These are phyloP conservation scores for Choloepus didactylus DNA, from an alignment of 2,797 vertebrate genomes.

Conservation along the genomic window DNA sequence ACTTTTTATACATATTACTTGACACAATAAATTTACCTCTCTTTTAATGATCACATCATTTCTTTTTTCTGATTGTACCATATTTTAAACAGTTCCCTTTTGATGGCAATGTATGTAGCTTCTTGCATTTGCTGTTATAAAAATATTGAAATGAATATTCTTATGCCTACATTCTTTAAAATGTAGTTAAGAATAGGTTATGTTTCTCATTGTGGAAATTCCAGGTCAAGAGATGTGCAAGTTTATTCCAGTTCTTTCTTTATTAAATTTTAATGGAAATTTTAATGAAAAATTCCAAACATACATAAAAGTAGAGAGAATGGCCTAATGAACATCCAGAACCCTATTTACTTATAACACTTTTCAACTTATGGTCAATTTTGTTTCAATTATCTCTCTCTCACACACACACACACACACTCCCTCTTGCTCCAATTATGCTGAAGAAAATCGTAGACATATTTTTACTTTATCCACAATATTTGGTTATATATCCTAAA, in stretches of 20 bases:
- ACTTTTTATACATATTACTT: too few relatives aligned
- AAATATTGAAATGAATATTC: not conserved
- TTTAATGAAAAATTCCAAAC: not conserved
- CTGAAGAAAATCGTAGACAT: too few relatives aligned
- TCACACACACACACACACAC: too few relatives aligned
- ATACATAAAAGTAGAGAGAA: not conserved
- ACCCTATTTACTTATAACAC: not conserved
- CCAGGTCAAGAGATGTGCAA: not conserved
- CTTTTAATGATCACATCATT: not conserved
- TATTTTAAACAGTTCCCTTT: not conserved
- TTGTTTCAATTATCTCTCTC: not conserved
- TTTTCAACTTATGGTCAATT: not conserved
- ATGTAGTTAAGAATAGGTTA: not conserved
- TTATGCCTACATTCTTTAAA: not conserved
- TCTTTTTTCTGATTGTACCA: not conserved
- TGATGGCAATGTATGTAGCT: not conserved
- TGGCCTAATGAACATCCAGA: not conserved
- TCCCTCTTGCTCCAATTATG: too few relatives aligned
- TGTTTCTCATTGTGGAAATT: not conserved
- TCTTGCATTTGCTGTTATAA: not conserved
- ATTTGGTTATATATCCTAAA: too few relatives aligned
- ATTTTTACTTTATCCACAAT: too few relatives aligned
- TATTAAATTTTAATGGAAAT: not conserved
- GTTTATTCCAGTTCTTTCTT: not conserved
- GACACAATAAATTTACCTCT: too few relatives aligned